Evolutionary conservation across 2,888 invertebrate genomes (phyloP).

Genomic region (Melieria omissa): DNA sequence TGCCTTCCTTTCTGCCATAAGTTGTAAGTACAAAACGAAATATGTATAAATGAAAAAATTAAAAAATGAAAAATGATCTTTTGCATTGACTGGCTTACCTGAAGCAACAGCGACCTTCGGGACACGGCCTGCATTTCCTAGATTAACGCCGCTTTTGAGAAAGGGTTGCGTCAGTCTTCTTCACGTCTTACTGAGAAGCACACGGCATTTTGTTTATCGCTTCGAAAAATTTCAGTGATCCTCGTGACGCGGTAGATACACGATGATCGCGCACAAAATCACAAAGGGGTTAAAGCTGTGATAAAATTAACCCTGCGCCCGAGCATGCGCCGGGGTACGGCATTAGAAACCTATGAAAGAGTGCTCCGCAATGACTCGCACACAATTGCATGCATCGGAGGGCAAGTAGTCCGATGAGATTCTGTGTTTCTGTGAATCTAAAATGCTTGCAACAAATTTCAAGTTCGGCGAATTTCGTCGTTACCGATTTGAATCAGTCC

Average conservation of each 20-base stretch:
- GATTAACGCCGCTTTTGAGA: slow-evolving; percentile 55
- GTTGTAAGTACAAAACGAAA: slow-evolving; percentile 6
- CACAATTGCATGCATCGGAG: background rate
- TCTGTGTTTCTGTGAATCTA: background rate
- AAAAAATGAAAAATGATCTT: slow-evolving; percentile 59
- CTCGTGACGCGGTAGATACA: slow-evolving; percentile 31
- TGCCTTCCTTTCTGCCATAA: too few species aligned
- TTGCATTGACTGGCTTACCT: slow-evolving; percentile 46
- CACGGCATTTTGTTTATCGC: background rate
- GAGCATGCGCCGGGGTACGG: too few species aligned
- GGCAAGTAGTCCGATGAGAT: background rate
- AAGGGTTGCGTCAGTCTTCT: slow-evolving; percentile 49
- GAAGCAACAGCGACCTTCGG: slow-evolving; percentile 26
- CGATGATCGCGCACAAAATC: slow-evolving; percentile 50
- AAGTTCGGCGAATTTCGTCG: background rate
- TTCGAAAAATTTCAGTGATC: background rate
- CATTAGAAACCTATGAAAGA: background rate
- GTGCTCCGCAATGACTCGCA: slow-evolving; percentile 1
- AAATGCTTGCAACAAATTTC: background rate
- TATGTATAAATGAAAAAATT: background rate
- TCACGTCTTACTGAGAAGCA: too few species aligned
- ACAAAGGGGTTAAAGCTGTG: slow-evolving; percentile 44
- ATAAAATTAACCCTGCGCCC: slow-evolving; percentile 49
- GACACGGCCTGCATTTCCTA: slow-evolving; percentile 41
- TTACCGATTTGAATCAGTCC: slow-evolving; percentile 12